These are phyloP conservation scores for Coelogynopora nodosa DNA, from an alignment of 2,888 invertebrate species.

Conservation along the genomic window DNA sequence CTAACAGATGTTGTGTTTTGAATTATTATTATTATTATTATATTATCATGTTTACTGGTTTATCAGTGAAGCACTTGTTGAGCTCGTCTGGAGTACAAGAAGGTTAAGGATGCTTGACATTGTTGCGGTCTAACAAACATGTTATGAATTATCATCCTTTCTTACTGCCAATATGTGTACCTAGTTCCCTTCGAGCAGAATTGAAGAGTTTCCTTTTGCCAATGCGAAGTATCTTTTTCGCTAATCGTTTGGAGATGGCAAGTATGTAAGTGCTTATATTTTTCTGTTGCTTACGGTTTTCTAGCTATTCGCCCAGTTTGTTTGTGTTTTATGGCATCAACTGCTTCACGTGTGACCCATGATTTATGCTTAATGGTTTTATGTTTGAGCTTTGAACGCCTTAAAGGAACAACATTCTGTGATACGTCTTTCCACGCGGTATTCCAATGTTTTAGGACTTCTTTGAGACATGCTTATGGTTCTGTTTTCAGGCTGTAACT, in stretches of 20 bases:
- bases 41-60: constrained; percentile 10
- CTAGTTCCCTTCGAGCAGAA: background rate
- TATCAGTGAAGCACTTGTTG: constrained; percentile 3
- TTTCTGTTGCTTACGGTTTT: background rate
- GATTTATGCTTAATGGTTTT: background rate
- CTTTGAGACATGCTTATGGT: background rate
- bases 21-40: too few species aligned
- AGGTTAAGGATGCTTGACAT: too few species aligned
- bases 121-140: too few species aligned
- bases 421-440: background rate
- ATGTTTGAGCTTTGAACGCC: background rate
- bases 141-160: too few species aligned
- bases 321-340: background rate
- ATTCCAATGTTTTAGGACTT: background rate
- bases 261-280: background rate
- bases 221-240: background rate
- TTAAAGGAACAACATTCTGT: background rate
- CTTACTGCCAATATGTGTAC: too few species aligned
- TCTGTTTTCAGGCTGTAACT: background rate
- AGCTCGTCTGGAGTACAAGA: too few species aligned
- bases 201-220: background rate
- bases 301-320: background rate
- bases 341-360: background rate
- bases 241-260: background rate
- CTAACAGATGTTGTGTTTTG: too few species aligned